Evolutionary conservation across 2,888 invertebrate genomes (phyloP).

Genomic region (Meteorus cinctellus): DNA sequence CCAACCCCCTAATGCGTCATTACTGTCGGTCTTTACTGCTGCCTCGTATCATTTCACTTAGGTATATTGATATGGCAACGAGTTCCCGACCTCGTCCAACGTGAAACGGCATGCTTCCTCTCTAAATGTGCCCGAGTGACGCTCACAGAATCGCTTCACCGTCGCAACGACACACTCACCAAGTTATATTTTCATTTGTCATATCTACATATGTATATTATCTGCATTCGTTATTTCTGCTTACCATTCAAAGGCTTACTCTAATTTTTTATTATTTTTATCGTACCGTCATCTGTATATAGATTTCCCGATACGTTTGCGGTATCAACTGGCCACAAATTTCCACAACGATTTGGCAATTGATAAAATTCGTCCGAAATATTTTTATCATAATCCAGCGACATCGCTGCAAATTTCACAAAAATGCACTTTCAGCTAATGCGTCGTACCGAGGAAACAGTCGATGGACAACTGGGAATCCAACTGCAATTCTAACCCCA

Average conservation of each 20-base stretch:
- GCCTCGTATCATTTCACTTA: constrained; percentile 74
- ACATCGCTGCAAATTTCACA: too few relatives aligned
- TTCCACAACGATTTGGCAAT: too few relatives aligned
- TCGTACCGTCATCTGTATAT: neutral
- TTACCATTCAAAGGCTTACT: neutral
- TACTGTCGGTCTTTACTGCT: constrained; percentile 73
- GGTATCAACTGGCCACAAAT: too few relatives aligned
- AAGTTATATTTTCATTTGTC: constrained; percentile 35
- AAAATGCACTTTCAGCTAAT: neutral
- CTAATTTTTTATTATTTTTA: neutral
- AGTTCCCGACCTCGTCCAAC: constrained; percentile 72
- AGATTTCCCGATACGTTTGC: too few relatives aligned
- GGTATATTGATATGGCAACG: constrained; percentile 74
- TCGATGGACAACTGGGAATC: constrained; percentile 63
- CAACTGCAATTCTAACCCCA: constrained; percentile 61
- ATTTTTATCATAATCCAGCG: too few relatives aligned
- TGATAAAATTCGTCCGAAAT: too few relatives aligned
- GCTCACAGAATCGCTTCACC: constrained; percentile 45
- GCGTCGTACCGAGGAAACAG: constrained; percentile 57
- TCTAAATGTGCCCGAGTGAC: constrained; percentile 61
- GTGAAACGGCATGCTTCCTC: constrained; percentile 62
- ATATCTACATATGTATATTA: constrained; percentile 22
- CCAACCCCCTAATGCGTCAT: constrained; percentile 74
- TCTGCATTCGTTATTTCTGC: neutral
- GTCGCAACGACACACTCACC: constrained; percentile 19